phyloP scores from a whole-genome alignment of 2,113 vertebrate species.

The Scytalopus superciliaris region DNA sequence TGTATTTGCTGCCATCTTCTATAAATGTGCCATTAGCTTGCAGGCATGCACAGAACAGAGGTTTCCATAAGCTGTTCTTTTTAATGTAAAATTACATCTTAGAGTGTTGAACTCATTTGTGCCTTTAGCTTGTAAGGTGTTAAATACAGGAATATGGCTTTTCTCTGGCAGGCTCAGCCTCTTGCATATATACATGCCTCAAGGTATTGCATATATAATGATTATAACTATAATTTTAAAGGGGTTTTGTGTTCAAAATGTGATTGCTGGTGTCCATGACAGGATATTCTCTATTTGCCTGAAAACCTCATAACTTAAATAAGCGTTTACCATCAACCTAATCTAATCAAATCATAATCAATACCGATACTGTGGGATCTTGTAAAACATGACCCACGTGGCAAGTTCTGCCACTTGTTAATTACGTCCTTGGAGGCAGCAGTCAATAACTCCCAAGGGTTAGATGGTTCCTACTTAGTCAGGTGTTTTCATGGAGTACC shows the following conservation, averaged over 20 bases:
- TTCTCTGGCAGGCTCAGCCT: neutral
- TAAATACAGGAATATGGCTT: neutral
- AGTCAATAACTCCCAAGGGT: conserved; percentile 64
- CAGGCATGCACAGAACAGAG: neutral
- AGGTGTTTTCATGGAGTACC: conserved; percentile 61
- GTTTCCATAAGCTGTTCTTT: neutral
- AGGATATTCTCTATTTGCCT: neutral
- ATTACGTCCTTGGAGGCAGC: conserved; percentile 51
- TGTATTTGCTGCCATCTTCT: neutral
- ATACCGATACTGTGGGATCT: conserved; percentile 41
- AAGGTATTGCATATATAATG: neutral
- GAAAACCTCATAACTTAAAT: conserved; percentile 39
- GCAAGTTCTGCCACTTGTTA: conserved; percentile 61
- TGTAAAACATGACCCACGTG: conserved; percentile 59
- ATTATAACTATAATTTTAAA: neutral
- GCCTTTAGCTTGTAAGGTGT: conserved; percentile 22
- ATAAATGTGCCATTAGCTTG: neutral
- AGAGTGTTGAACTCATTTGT: neutral
- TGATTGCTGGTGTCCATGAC: neutral
- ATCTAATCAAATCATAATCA: conserved; percentile 62
- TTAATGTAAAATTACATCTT: conserved; percentile 1
- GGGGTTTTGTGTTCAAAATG: neutral
- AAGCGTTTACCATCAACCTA: conserved; percentile 39
- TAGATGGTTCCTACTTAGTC: conserved; percentile 65
- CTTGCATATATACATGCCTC: neutral